Evolutionary conservation across 2,113 vertebrate genomes (phyloP).

Genomic region (Beaufortia kweichowensis): DNA sequence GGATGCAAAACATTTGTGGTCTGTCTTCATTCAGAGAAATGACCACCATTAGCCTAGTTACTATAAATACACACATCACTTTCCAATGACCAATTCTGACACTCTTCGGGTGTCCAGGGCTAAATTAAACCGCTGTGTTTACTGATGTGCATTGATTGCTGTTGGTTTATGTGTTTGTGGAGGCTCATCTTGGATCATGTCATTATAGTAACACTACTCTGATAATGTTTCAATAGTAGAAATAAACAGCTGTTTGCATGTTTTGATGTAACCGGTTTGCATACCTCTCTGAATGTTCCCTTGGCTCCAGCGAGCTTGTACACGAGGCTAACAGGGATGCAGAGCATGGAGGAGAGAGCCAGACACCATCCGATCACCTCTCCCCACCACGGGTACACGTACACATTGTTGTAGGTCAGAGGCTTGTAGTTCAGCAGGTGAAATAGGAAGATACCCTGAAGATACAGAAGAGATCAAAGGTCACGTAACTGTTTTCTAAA

Average conservation of each 20-base stretch:
- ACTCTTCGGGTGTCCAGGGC: not conserved
- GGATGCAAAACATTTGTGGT: not conserved
- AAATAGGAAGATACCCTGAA: constrained; percentile 80
- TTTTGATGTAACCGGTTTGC: constrained; percentile 16
- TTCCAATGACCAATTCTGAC: constrained; percentile 24
- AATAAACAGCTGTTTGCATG: not conserved
- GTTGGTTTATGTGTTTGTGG: constrained; percentile 4
- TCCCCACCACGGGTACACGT: constrained; percentile 84
- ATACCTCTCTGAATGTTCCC: constrained; percentile 76
- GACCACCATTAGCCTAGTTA: constrained; percentile 49
- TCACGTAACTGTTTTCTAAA: not conserved
- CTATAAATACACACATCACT: constrained; percentile 38
- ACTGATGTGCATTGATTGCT: not conserved
- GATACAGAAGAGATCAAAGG: not conserved
- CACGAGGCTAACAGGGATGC: constrained; percentile 76
- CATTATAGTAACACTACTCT: too few species aligned
- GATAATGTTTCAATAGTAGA: not conserved
- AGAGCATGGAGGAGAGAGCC: constrained; percentile 82
- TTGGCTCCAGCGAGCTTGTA: constrained; percentile 78
- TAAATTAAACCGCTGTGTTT: not conserved
- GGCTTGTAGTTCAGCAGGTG: constrained; percentile 83
- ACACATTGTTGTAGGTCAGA: constrained; percentile 79
- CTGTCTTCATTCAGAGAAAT: constrained; percentile 19
- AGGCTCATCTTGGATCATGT: not conserved
- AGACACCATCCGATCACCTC: constrained; percentile 81